Base-by-base conservation (phyloP, 2,113 vertebrate species). In the Festucalex cinctus region DNA sequence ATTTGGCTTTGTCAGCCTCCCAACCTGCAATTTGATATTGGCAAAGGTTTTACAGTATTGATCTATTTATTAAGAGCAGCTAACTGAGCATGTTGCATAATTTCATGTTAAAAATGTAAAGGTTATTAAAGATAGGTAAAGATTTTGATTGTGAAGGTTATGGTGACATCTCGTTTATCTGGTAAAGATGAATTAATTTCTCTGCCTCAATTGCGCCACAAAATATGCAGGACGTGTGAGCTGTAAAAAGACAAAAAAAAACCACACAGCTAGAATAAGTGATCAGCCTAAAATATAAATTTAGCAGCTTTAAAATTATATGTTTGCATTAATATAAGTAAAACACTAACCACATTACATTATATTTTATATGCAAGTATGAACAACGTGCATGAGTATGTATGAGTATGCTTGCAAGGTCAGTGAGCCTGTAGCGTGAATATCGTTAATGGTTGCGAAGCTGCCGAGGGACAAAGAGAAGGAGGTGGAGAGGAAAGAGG, bases 391-490 rank as follows among this genome's bases (percentile, higher is more conserved):
- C 28, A 32, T 32, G 28, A 32, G n/a, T n/a, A n/a, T n/a, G n/a
- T n/a, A n/a, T n/a, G n/a, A n/a, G n/a, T n/a, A n/a, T n/a, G n/a
- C n/a, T n/a, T n/a, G n/a, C 49, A 69, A 75, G 76, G 77, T 72
- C 68, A 65, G 44, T 71, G 66, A 63, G 65, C 43, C 68, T 75
- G 81, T 74, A 85, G 81, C 67, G 79, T 54, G 70, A 78, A 77
- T 81, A 73, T 70, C 63, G 85, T 78, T 87, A 88, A 90, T 82
- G 79, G 83, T 71, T 83, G 60, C 9, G 63, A 82, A 88, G 85
- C 75, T 88, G 86, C 89, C 90, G 84, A 91, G 75, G 85, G 85
- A 84, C 75, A 70, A 78, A 77, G 74, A 70, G 71, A 51, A 54
- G 39, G 51, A 64, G 36, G 39, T 12, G n/a, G 24, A 10, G 0